These are phyloP conservation scores for Ophioninae sp. DNA, from an alignment of 2,888 invertebrate species.

Conservation along the genomic window DNA sequence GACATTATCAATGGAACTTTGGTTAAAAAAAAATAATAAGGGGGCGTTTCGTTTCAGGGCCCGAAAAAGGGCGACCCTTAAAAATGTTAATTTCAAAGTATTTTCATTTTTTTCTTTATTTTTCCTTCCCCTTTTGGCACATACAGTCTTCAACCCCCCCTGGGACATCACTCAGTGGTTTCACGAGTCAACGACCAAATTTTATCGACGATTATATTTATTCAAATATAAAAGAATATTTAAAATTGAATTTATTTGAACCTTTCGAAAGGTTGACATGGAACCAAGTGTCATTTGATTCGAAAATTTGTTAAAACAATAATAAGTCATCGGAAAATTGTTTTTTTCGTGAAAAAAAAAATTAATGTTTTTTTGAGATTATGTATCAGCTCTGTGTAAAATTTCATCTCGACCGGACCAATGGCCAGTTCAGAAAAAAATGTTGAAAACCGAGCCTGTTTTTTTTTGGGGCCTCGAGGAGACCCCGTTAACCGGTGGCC, in stretches of 20 bases:
- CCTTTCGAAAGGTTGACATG: too few species aligned
- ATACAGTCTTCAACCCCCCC: background rate
- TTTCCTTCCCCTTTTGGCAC: constrained; percentile 31
- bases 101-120: constrained; percentile 54
- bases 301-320: too few species aligned
- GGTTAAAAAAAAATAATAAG: constrained; percentile 64
- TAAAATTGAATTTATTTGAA: too few species aligned
- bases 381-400: too few species aligned
- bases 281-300: too few species aligned
- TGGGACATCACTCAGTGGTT: too few species aligned
- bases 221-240: too few species aligned
- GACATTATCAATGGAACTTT: background rate
- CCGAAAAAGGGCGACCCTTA: constrained; percentile 46
- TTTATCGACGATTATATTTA: constrained; percentile 36
- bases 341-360: too few species aligned
- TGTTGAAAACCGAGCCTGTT: background rate
- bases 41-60: constrained; percentile 56
- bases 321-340: too few species aligned
- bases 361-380: too few species aligned
- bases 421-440: too few species aligned
- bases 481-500: background rate
- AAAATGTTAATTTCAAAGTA: constrained; percentile 73
- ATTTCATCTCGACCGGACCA: too few species aligned
- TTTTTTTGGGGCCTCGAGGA: background rate
- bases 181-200: constrained; percentile 24